phyloP scores from a whole-genome alignment of 2,113 vertebrate species.

The Meleagris gallopavo region DNA sequence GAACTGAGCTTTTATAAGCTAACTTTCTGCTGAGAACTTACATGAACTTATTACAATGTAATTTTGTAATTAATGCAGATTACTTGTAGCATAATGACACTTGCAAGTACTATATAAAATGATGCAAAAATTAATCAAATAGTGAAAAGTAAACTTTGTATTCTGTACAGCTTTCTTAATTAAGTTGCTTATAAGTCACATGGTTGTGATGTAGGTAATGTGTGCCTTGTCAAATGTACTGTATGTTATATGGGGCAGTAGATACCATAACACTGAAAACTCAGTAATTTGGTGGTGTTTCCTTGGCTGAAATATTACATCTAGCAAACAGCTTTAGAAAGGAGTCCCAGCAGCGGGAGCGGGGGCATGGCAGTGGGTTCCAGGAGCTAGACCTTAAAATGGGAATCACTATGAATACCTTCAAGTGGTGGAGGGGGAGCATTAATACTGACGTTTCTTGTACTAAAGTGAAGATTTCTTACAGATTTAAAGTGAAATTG shows the following conservation, averaged over 20 bases:
- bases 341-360: not conserved
- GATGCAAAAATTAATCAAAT: constrained; percentile 61
- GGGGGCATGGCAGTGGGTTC: not conserved
- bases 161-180: constrained; percentile 80
- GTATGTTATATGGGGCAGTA: constrained; percentile 29
- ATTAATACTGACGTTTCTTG: constrained; percentile 25
- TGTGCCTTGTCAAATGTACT: constrained; percentile 79
- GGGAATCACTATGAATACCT: constrained; percentile 5
- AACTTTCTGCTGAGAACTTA: constrained; percentile 55
- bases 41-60: constrained; percentile 38
- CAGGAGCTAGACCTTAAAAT: constrained; percentile 17
- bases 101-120: constrained; percentile 31
- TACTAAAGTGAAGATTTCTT: constrained; percentile 41
- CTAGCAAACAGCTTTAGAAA: not conserved
- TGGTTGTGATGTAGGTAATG: constrained; percentile 73
- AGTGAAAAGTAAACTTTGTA: constrained; percentile 72
- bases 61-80: constrained; percentile 57
- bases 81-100: constrained; percentile 25
- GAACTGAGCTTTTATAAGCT: constrained; percentile 57
- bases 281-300: not conserved
- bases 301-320: not conserved
- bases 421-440: not conserved
- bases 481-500: constrained; percentile 54
- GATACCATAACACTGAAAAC: not conserved
- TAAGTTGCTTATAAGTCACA: constrained; percentile 73